phyloP scores from a whole-genome alignment of 2,797 vertebrate species.

The Gallirallus australis region DNA sequence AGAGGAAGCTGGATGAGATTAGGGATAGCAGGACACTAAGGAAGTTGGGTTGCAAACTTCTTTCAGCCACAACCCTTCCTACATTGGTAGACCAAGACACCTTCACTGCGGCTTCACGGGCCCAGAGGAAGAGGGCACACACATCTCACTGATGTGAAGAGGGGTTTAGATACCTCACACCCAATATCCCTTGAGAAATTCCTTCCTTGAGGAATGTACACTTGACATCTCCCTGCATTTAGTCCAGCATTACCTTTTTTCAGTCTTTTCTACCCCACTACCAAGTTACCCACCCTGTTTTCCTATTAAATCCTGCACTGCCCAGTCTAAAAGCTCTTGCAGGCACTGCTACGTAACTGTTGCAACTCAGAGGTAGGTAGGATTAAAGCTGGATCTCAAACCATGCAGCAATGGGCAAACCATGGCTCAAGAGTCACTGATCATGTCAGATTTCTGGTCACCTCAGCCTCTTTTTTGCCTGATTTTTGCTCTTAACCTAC shows the following conservation, averaged over 20 bases:
- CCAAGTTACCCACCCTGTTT: neutral
- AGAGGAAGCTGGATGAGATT: neutral
- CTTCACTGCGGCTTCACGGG: neutral
- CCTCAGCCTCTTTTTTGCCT: neutral
- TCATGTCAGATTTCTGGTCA: neutral
- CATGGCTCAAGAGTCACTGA: neutral
- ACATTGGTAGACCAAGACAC: neutral
- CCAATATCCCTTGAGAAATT: neutral
- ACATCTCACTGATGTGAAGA: neutral
- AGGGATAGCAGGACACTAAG: neutral
- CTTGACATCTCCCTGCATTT: neutral
- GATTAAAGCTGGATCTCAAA: neutral
- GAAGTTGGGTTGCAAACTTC: neutral
- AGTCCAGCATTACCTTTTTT: neutral
- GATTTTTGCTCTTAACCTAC: neutral
- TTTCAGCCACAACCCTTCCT: neutral
- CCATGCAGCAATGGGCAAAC: neutral
- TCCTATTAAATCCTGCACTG: neutral
- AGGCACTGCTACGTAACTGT: neutral
- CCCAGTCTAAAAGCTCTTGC: neutral
- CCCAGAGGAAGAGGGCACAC: neutral
- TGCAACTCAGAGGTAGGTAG: accelerated
- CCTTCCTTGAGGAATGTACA: neutral
- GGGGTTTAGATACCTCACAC: neutral
- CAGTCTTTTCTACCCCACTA: neutral